Base-by-base conservation (phyloP, 2,888 invertebrate species). In the Lithodes maja region DNA sequence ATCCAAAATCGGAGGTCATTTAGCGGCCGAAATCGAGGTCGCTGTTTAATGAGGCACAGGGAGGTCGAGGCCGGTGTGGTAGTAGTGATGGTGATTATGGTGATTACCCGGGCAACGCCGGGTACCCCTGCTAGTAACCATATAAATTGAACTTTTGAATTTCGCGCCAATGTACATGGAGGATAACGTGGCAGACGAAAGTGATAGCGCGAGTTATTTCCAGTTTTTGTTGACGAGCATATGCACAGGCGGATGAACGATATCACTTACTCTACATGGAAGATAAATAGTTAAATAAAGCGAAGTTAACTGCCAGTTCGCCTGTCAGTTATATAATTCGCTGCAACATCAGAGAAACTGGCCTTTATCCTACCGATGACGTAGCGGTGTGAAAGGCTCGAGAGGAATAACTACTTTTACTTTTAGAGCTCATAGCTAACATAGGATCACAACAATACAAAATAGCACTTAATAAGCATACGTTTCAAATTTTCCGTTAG, bases 171-270 rank as follows among this genome's bases (percentile, higher is more conserved):
- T 9, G n/a, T n/a, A 49, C 7, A 49, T 71, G 83, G 54, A 49
- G 83, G n/a, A 75, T 84, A 84, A 84, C 84, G 84, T 84, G 84
- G 84, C 84, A 84, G 15, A 61, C 55, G 77, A 55, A 74, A 12
- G 55, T 55, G n/a, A 49, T n/a, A 17, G n/a, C 53, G 17, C 9
- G 52, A n/a, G 52, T 69, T 83, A 74, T 52, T 5, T 54, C 33
- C 55, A 12, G 61, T 49, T 84, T 75, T 54, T 49, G 17, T 77
- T 17, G n/a, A n/a, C 9, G n/a, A 84, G 54, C 77, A 49, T 75
- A 54, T 17, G 17, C 15, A 75, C 61, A 53, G n/a, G 15, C 55
- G 55, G 9, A 54, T 54, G 12, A 49, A 3, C 7, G 7, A 54
- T 53, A 17, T 12, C 68, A 9, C 61, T 1, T 53, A 53, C n/a